Evolutionary conservation across 2,888 invertebrate species (phyloP).

Genomic region (Pemphredon lugubris): DNA sequence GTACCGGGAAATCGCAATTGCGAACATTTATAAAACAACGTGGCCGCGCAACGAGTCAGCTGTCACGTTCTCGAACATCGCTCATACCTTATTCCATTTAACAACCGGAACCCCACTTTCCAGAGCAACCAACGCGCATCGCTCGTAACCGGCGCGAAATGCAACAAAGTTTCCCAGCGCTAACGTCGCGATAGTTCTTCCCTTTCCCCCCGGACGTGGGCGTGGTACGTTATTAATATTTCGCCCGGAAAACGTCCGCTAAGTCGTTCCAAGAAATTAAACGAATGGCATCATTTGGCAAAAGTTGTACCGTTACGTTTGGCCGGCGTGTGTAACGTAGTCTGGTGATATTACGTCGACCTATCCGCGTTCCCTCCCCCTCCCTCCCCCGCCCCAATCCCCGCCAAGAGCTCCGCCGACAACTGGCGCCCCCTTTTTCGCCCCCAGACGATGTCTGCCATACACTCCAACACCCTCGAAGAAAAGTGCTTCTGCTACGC

Average conservation of each 20-base stretch:
- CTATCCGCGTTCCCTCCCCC: slow-evolving; percentile 39
- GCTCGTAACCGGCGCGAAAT: neutral
- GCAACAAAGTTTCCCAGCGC: slow-evolving; percentile 28
- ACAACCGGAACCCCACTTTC: neutral
- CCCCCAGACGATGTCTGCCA: slow-evolving; percentile 42
- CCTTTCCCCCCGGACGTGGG: no score
- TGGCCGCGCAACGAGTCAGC: no score
- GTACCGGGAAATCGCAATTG: no score
- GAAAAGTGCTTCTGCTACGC: slow-evolving; percentile 59
- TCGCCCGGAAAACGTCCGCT: slow-evolving; percentile 65
- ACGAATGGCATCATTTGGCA: slow-evolving; percentile 79
- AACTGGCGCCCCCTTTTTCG: slow-evolving; percentile 66
- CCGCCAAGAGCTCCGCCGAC: no score
- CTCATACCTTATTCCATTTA: neutral
- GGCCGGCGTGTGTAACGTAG: slow-evolving; percentile 48
- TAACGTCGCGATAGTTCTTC: no score
- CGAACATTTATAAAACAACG: no score
- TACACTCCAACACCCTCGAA: slow-evolving; percentile 57
- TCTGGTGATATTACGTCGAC: slow-evolving; percentile 60
- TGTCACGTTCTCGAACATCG: neutral
- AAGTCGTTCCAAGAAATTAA: slow-evolving; percentile 75
- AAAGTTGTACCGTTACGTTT: slow-evolving; percentile 67
- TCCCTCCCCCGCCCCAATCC: no score
- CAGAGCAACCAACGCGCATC: neutral
- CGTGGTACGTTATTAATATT: slow-evolving; percentile 70